A percentile compares a stretch with the other conserved stretches of the same genome.
Evolutionary conservation across 2,888 invertebrate species (phyloP).

Genomic region (Ctena decussata): DNA sequence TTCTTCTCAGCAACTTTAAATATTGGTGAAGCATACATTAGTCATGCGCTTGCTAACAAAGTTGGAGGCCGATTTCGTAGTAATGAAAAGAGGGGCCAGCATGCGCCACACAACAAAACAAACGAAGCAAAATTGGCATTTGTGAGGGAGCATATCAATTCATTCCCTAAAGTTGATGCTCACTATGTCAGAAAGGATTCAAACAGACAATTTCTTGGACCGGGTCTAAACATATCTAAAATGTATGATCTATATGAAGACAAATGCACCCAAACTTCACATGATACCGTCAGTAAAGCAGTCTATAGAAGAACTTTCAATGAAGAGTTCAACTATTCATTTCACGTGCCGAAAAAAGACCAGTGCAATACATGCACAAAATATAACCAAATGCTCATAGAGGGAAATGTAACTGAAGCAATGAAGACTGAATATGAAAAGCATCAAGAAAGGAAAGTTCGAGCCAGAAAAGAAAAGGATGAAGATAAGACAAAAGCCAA

Average conservation of each 20-base stretch:
- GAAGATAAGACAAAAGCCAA: no score
- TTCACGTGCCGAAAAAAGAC: constrained; percentile 56
- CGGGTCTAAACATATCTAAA: constrained; percentile 34
- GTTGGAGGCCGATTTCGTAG: constrained; percentile 26
- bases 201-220: constrained; percentile 35
- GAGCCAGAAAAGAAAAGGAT: constrained; percentile 40
- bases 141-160: constrained; percentile 52
- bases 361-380: constrained; percentile 48
- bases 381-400: constrained; percentile 20
- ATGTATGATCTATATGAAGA: constrained; percentile 45
- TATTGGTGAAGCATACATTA: constrained; percentile 37
- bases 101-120: constrained; percentile 50
- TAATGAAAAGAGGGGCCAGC: constrained; percentile 34
- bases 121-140: background rate
- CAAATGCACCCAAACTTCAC: background rate
- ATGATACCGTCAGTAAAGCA: constrained; percentile 15
- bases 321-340: constrained; percentile 48
- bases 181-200: constrained; percentile 51
- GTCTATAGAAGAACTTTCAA: constrained; percentile 41
- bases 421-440: constrained; percentile 4
- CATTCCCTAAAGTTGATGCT: constrained; percentile 51
- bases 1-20: constrained; percentile 48
- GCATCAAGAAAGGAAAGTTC: constrained; percentile 27
- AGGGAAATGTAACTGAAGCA: constrained; percentile 12
- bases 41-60: constrained; percentile 37